A percentile compares a stretch with the other conserved stretches of the same genome.
These are phyloP conservation scores for Cenopis cana DNA, from an alignment of 2,888 invertebrate species.

Conservation along the genomic window DNA sequence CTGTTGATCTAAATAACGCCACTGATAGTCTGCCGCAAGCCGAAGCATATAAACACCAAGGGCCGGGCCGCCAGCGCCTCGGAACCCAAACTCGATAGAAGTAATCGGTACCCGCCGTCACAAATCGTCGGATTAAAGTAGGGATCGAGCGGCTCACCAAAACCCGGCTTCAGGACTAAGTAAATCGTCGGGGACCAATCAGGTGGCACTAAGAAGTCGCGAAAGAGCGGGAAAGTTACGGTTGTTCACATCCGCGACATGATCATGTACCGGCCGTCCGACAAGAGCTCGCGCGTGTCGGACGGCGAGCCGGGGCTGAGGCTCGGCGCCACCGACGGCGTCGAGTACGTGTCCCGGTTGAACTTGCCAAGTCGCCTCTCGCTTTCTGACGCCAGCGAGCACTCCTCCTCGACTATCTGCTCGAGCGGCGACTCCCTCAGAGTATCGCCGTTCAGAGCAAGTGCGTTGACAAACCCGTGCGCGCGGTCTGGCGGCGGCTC, in stretches of 20 bases:
- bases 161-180: conserved; percentile 18
- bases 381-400: conserved; percentile 80
- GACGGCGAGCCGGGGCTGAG: conserved; percentile 89
- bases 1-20: conserved; percentile 51
- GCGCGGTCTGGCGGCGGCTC: conserved; percentile 69
- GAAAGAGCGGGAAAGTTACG: not conserved
- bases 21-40: conserved; percentile 49
- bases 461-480: conserved; percentile 80
- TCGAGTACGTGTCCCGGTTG: conserved; percentile 83
- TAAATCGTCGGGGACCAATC: conserved; percentile 29
- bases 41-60: conserved; percentile 54
- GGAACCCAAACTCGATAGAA: conserved; percentile 4
- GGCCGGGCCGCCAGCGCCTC: not conserved
- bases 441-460: conserved; percentile 84
- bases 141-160: conserved; percentile 30
- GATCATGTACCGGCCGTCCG: conserved; percentile 84
- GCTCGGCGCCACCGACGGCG: conserved; percentile 85
- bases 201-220: conserved; percentile 32
- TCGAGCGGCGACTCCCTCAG: conserved; percentile 86
- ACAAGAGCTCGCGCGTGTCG: conserved; percentile 87
- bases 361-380: conserved; percentile 79
- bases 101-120: conserved; percentile 16
- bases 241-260: conserved; percentile 81
- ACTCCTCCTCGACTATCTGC: conserved; percentile 89
- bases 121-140: conserved; percentile 9